phyloP scores from a whole-genome alignment of 2,888 invertebrate species.

The Merodon equestris region DNA sequence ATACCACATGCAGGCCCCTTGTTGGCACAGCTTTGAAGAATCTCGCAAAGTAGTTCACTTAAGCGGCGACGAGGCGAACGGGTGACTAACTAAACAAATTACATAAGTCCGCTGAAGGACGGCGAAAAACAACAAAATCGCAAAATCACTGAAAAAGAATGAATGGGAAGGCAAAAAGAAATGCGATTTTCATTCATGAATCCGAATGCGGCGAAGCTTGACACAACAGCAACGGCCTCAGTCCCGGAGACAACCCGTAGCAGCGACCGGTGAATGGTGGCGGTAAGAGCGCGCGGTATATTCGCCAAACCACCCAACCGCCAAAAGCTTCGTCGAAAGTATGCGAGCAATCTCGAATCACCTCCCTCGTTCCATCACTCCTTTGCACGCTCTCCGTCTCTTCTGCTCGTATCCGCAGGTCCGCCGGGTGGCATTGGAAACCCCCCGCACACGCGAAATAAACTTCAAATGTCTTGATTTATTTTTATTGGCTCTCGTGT shows the following conservation, averaged over 20 bases:
- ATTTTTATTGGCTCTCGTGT: conserved; percentile 13
- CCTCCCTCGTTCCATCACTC: conserved; percentile 7
- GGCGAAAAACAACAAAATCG: too few species aligned
- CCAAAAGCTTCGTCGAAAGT: conserved; percentile 34
- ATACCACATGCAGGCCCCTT: too few species aligned
- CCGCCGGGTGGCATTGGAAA: conserved; percentile 9
- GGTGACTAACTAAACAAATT: conserved; percentile 37
- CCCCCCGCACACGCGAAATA: conserved; percentile 23
- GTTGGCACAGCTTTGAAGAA: conserved; percentile 9
- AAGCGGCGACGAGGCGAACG: neutral
- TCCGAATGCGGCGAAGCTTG: conserved; percentile 33
- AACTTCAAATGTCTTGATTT: conserved; percentile 36
- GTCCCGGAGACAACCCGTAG: too few species aligned
- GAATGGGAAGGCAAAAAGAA: conserved; percentile 10
- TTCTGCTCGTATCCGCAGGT: neutral
- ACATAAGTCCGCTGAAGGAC: conserved; percentile 24
- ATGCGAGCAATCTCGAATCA: conserved; percentile 19
- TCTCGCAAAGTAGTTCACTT: conserved; percentile 23
- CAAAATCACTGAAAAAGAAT: neutral
- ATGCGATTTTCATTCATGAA: conserved; percentile 58
- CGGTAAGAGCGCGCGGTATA: neutral
- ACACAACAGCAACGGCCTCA: neutral
- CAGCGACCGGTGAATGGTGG: neutral
- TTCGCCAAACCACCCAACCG: neutral
- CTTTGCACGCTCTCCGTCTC: neutral